Evolutionary conservation across 1,140 invertebrate genomes (phyloP), one percentile per base, ranked within the genome.

Genomic region (Polyergus mexicanus): DNA sequence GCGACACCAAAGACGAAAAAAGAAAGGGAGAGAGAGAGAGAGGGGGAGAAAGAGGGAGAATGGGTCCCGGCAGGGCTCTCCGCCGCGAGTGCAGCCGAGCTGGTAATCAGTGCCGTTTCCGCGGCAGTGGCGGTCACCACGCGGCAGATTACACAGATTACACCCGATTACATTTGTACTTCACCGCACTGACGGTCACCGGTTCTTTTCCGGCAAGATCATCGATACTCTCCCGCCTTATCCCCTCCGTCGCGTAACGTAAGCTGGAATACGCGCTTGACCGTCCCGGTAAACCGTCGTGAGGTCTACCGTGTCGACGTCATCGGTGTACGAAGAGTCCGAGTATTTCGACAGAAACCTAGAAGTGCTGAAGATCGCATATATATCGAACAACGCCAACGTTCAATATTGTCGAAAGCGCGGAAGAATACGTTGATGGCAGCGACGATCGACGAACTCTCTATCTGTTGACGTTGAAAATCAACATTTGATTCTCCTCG

Each of bases 71-170:
- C 88, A 87, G 88, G 85, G 88, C 89, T 90, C 83, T 91, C 88
- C 87, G 85, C 84, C 86, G 85, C 86, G 71, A 92, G 80, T 87
- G 77, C 80, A 88, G 87, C 63, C 89, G 90, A 92, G 90, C 93
- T 90, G 90, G 93, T 94, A 95, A 95, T 94, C 94, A 95, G 94
- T 95, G 94, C 93, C 94, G 94, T 95, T 94, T 94, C 93, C 93
- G 94, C 94, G 93, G 91, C 93, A 94, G 94, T 90, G 91, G 91
- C 90, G 92, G 92, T 92, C 92, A 93, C 92, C 92, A 94, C 94
- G 93, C 92, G 88, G 65, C 87, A 88, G 92, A 93, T 92, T 92
- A 91, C 87, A 87, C 87, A 83, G 86, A 92, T 89, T 90, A 90
- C 85, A 35, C 56, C 78, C 66, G 76, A 54, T 56, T 63, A 65